These are phyloP conservation scores for Globicephala melas DNA, from an alignment of 2,113 vertebrate genomes.

Conservation along the genomic window DNA sequence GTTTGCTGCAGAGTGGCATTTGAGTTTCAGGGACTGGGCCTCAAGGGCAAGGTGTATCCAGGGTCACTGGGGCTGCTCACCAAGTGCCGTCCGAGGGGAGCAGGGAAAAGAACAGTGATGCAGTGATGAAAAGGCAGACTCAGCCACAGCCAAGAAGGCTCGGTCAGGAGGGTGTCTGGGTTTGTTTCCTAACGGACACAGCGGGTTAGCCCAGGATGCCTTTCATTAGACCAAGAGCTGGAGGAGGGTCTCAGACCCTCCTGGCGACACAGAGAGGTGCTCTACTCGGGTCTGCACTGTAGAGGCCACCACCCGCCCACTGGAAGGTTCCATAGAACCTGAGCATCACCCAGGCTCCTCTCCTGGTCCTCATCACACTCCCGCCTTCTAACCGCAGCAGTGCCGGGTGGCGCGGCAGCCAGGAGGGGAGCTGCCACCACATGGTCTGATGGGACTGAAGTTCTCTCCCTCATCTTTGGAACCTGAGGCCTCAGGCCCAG, in stretches of 20 bases:
- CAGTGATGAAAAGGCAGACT: background rate
- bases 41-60: background rate
- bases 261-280: background rate
- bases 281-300: background rate
- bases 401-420: background rate
- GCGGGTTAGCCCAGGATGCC: background rate
- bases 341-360: background rate
- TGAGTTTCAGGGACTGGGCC: background rate
- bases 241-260: background rate
- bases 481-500: background rate
- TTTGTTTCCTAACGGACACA: background rate
- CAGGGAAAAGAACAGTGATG: background rate
- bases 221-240: background rate
- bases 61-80: background rate
- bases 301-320: background rate
- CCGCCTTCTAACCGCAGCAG: background rate
- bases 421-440: background rate
- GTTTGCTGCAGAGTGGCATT: background rate
- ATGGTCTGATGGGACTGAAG: fast-evolving
- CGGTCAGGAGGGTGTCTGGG: fast-evolving
- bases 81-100: background rate
- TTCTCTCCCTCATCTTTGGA: background rate
- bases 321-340: background rate
- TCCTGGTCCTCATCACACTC: background rate
- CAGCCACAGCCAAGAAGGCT: background rate